Percentiles rank a stretch among this genome's conserved stretches.
phyloP scores from a whole-genome alignment of 2,888 invertebrate genomes.

The Metalampra italica region DNA sequence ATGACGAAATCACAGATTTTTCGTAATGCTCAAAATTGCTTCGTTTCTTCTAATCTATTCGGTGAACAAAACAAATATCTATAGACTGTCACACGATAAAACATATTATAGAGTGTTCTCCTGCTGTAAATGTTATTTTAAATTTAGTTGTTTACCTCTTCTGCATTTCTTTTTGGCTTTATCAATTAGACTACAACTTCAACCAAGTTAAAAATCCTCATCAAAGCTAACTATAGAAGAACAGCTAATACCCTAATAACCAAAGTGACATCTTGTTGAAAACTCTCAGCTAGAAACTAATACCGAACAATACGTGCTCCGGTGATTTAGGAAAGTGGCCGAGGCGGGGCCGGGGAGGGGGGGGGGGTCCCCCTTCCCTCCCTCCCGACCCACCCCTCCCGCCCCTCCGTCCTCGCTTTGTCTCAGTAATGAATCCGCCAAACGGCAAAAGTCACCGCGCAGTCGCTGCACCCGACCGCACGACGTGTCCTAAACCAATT shows the following conservation, averaged over 20 bases:
- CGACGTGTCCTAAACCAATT: conserved; percentile 55
- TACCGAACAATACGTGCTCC: conserved; percentile 60
- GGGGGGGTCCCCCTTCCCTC: conserved; percentile 19
- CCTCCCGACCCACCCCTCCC: conserved; percentile 18
- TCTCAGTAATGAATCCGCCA: conserved; percentile 77
- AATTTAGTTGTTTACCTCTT: no score
- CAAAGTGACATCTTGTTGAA: background rate
- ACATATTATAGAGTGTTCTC: no score
- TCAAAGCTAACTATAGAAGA: background rate
- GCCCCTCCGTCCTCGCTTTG: conserved; percentile 47
- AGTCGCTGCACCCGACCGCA: conserved; percentile 47
- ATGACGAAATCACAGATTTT: no score
- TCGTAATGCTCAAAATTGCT: no score
- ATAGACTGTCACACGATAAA: no score
- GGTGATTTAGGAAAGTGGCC: conserved; percentile 75
- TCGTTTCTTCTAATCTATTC: background rate
- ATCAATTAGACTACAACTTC: no score
- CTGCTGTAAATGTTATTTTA: no score
- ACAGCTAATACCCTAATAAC: background rate
- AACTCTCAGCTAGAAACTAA: conserved; percentile 26
- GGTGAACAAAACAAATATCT: background rate
- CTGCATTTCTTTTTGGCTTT: no score
- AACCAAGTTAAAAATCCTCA: no score
- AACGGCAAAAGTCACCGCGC: conserved; percentile 71
- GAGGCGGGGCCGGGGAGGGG: conserved; percentile 22